phyloP scores from a whole-genome alignment of 2,888 invertebrate species.

The Microplitis manilae region DNA sequence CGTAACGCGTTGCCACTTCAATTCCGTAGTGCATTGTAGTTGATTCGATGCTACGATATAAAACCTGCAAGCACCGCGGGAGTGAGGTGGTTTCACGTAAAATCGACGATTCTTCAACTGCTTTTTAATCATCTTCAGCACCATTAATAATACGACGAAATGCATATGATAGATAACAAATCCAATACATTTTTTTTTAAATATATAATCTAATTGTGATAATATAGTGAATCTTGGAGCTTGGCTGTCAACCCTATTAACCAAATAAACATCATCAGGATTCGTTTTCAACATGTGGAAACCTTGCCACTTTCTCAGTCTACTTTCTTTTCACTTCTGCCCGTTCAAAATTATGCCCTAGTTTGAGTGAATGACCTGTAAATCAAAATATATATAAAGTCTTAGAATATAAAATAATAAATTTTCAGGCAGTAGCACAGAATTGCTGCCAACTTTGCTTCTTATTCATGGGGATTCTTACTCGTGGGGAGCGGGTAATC shows the following conservation, averaged over 20 bases:
- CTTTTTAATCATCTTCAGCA: constrained; percentile 12
- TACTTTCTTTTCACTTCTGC: constrained; percentile 36
- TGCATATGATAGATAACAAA: too few relatives aligned
- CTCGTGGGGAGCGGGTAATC: constrained; percentile 97
- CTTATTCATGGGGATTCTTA: constrained; percentile 96
- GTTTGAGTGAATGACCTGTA: background rate
- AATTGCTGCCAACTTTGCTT: constrained; percentile 85
- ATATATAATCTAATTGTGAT: background rate
- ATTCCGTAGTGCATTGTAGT: constrained; percentile 99
- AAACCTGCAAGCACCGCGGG: constrained; percentile 95
- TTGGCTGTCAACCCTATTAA: constrained; percentile 1
- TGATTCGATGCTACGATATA: constrained; percentile 74
- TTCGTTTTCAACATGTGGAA: constrained; percentile 65
- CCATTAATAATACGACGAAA: background rate
- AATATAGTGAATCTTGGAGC: background rate
- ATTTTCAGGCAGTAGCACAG: constrained; percentile 74
- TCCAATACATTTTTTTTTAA: constrained; percentile 13
- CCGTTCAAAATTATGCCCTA: constrained; percentile 22
- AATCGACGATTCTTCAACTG: constrained; percentile 54
- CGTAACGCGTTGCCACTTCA: constrained; percentile 80
- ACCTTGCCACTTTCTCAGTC: constrained; percentile 54
- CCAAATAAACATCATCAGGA: constrained; percentile 53
- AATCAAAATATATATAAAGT: constrained; percentile 2
- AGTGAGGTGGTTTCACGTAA: constrained; percentile 81
- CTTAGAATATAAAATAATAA: background rate